Conservation (phyloP, 1,140 invertebrate species). For the Homarus americanus region DNA sequence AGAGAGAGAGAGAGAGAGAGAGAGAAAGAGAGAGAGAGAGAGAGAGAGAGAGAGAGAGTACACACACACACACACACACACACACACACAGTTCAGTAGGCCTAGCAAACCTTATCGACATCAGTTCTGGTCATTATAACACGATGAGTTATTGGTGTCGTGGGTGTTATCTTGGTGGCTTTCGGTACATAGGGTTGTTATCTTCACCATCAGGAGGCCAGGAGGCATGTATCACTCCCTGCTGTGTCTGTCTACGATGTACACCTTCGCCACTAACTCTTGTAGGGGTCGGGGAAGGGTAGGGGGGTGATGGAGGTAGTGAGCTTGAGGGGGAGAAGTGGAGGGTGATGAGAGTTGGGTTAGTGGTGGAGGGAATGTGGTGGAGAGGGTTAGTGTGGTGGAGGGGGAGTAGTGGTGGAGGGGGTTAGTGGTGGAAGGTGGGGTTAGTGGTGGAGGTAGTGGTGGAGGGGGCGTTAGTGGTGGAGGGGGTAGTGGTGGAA, state of each 20-base stretch:
- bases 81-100: background rate
- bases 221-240: background rate
- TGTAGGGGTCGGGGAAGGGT: background rate
- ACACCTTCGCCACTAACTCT: background rate
- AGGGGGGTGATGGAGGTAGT: background rate
- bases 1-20: no score
- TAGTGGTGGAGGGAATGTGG: background rate
- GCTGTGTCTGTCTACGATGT: background rate
- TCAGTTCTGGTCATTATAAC: background rate
- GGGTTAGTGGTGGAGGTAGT: no score
- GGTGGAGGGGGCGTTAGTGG: no score
- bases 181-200: background rate
- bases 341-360: background rate
- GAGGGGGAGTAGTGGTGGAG: background rate
- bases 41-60: no score
- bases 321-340: no score
- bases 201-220: background rate
- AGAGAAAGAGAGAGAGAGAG: no score
- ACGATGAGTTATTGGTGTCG: conserved; percentile 10
- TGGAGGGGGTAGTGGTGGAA: no score
- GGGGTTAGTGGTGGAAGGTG: background rate
- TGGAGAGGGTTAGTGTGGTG: background rate
- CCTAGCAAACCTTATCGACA: conserved; percentile 18
- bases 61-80: no score
- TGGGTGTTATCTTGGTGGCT: background rate